A percentile compares a stretch with the other conserved stretches of the same genome.
Conservation (phyloP, 2,888 invertebrate genomes). For the Plagiodera versicolora region DNA sequence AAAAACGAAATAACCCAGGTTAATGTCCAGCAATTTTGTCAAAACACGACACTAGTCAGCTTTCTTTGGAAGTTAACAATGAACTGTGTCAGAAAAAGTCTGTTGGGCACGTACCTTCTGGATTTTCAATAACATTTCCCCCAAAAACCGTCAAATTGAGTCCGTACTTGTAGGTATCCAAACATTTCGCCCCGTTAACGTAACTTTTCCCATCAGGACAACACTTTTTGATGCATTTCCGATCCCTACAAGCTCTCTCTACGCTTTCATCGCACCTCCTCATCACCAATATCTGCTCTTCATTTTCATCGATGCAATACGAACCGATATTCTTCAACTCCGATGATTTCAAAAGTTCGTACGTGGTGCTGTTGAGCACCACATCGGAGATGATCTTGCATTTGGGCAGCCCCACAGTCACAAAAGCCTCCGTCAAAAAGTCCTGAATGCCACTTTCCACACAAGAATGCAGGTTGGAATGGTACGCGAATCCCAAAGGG, state of each 20-base stretch:
- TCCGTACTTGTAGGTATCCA: conserved; percentile 42
- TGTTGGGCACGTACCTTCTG: conserved; percentile 41
- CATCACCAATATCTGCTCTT: conserved; percentile 30
- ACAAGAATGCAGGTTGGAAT: conserved; percentile 37
- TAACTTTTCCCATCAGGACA: conserved; percentile 61
- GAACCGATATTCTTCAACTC: conserved; percentile 7
- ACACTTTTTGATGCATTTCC: conserved; percentile 58
- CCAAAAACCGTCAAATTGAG: conserved; percentile 34
- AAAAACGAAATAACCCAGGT: not conserved
- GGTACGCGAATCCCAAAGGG: conserved; percentile 37
- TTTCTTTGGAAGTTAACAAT: no score
- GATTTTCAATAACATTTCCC: conserved; percentile 33
- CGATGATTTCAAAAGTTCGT: conserved; percentile 6
- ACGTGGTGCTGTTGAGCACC: conserved; percentile 5
- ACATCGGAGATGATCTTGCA: conserved; percentile 40
- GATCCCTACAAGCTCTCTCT: conserved; percentile 35
- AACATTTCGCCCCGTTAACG: conserved; percentile 40
- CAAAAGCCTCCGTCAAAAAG: conserved; percentile 31
- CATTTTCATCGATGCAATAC: conserved; percentile 36
- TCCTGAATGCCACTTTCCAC: conserved; percentile 19
- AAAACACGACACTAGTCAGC: not conserved
- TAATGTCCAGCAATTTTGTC: not conserved
- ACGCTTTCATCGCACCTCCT: conserved; percentile 38
- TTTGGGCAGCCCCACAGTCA: conserved; percentile 39
- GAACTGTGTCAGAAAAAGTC: no score